Evolutionary conservation across 2,797 vertebrate genomes (phyloP).

Genomic region (Yasuhikotakia modesta): DNA sequence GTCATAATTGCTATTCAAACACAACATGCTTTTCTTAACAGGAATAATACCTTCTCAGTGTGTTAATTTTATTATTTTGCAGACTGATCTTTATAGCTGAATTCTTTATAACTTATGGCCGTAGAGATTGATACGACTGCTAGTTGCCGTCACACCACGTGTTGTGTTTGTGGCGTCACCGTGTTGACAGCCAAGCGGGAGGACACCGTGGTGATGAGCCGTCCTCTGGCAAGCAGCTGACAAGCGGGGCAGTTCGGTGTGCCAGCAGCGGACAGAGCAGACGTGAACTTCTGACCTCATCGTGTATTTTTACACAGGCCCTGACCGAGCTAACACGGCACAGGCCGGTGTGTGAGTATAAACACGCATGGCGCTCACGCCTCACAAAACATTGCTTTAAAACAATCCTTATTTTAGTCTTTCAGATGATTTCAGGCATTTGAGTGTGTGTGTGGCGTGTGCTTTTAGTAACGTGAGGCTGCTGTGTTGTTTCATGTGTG

Average conservation of each 20-base stretch:
- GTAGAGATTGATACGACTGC: constrained; percentile 24
- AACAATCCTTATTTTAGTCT: constrained; percentile 58
- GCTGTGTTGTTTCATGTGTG: neutral
- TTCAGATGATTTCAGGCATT: constrained; percentile 31
- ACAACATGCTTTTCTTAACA: neutral
- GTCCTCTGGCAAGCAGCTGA: constrained; percentile 73
- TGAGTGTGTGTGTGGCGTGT: constrained; percentile 24
- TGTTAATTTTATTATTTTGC: constrained; percentile 29
- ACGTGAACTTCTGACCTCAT: constrained; percentile 71
- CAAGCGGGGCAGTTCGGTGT: constrained; percentile 69
- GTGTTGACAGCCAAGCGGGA: constrained; percentile 72
- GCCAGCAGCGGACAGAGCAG: constrained; percentile 65
- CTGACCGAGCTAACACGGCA: constrained; percentile 64
- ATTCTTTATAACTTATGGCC: constrained; percentile 29
- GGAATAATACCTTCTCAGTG: constrained; percentile 29
- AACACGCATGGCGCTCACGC: constrained; percentile 70
- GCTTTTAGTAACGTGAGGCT: constrained; percentile 27
- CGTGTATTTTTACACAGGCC: constrained; percentile 69
- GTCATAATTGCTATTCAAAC: constrained; percentile 21
- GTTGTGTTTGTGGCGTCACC: constrained; percentile 55
- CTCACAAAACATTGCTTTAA: constrained; percentile 37
- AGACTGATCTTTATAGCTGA: constrained; percentile 17
- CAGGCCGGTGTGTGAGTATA: constrained; percentile 72
- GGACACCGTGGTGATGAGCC: constrained; percentile 65
- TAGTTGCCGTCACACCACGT: constrained; percentile 48